These are phyloP conservation scores for Botia kubotai DNA, from an alignment of 2,797 vertebrate genomes.

Conservation along the genomic window DNA sequence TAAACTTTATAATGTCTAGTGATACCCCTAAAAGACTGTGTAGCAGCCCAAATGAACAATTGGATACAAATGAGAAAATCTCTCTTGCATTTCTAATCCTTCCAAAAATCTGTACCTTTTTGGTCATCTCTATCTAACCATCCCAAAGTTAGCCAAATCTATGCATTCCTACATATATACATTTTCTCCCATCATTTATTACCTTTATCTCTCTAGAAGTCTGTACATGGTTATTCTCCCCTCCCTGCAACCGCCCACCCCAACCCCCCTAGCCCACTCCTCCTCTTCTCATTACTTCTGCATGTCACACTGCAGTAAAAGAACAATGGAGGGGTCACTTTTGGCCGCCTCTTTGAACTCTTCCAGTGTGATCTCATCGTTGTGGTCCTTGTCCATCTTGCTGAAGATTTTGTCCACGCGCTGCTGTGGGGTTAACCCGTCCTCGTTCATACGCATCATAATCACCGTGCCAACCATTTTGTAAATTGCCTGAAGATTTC, in stretches of 20 bases:
- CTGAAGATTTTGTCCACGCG: slow-evolving; percentile 99
- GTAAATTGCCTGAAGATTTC: slow-evolving; percentile 88
- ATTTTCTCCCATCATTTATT: slow-evolving; percentile 7
- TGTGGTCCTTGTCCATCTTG: slow-evolving; percentile 99
- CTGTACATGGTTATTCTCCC: slow-evolving; percentile 57
- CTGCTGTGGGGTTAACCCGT: slow-evolving; percentile 95
- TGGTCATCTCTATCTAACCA: background rate
- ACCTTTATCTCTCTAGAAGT: slow-evolving; percentile 50
- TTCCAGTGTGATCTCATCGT: slow-evolving; percentile 95
- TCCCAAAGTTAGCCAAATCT: slow-evolving; percentile 19
- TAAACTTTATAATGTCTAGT: slow-evolving; percentile 22
- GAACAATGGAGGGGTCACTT: slow-evolving; percentile 94
- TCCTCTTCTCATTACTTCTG: slow-evolving; percentile 84
- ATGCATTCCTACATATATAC: slow-evolving; percentile 38
- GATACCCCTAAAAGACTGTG: slow-evolving; percentile 16
- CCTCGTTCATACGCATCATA: slow-evolving; percentile 99
- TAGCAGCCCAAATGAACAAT: slow-evolving; percentile 25
- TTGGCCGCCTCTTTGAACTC: slow-evolving; percentile 98
- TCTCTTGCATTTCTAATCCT: slow-evolving; percentile 12
- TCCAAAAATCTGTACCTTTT: background rate
- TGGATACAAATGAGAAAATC: too few species aligned
- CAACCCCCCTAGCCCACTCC: slow-evolving; percentile 18
- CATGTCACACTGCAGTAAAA: slow-evolving; percentile 96
- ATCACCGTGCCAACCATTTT: slow-evolving; percentile 99
- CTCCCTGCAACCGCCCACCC: slow-evolving; percentile 18